These are phyloP conservation scores for Sarotherodon lohbergeri DNA, from an alignment of 2,113 vertebrate species.

Conservation along the genomic window DNA sequence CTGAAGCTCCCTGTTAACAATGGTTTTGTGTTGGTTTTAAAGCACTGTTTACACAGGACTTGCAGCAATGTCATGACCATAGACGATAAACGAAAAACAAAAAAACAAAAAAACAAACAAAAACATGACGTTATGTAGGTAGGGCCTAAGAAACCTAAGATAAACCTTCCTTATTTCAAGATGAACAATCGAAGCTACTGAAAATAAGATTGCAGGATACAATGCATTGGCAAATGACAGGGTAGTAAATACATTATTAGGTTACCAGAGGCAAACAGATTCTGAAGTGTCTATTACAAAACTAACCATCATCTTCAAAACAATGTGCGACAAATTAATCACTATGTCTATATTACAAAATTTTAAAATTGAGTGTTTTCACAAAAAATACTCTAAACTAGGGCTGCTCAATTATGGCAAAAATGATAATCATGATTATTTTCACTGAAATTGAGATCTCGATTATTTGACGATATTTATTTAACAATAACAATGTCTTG, in stretches of 20 bases:
- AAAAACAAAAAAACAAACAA: too few species aligned
- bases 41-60: not conserved
- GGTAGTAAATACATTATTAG: not conserved
- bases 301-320: not conserved
- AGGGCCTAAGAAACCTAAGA: too few species aligned
- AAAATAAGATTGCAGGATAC: not conserved
- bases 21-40: not conserved
- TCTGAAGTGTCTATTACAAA: not conserved
- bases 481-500: too few species aligned
- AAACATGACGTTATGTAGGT: not conserved
- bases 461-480: too few species aligned
- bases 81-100: not conserved
- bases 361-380: not conserved
- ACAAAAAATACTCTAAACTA: not conserved
- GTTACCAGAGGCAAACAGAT: not conserved
- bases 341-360: not conserved
- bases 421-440: too few species aligned
- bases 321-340: not conserved
- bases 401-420: too few species aligned
- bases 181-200: not conserved
- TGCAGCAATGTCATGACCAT: not conserved
- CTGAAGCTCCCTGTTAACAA: not conserved
- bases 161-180: not conserved
- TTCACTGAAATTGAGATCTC: too few species aligned
- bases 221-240: not conserved